Base-by-base conservation (phyloP, 1,140 invertebrate species). In the Sycophila sp. region DNA sequence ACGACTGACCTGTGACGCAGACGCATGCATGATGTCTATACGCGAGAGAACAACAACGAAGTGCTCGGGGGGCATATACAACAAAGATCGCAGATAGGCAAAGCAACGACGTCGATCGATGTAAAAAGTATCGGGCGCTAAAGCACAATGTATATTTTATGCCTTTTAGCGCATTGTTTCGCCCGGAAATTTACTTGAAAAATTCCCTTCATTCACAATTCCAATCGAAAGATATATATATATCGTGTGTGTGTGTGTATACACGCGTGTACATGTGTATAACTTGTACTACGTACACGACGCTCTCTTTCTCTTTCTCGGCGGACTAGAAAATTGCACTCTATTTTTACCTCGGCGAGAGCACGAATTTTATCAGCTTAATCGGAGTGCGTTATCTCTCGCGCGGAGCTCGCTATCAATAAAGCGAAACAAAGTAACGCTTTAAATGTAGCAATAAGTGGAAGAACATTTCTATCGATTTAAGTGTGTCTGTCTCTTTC, bases 391-490 rank as follows among this genome's bases (percentile, higher is more conserved):
- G n/a, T n/a, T n/a, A n/a, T n/a, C n/a, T n/a, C n/a, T n/a, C n/a
- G n/a, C n/a, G n/a, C n/a, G n/a, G n/a, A n/a, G n/a, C 17, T 19
- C 30, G 34, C 53, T 15, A 51, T 64, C 38, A 45, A 38, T 17
- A 0, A 2, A 53, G 26, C 49, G 13, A 11, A 24, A 26, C 17
- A 47, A 19, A 17, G 22, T 19, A n/a, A n/a, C n/a, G n/a, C n/a
- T n/a, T n/a, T 11, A 45, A 10, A 58, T 42, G 4, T 11, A 58
- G 42, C 40, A 59, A 68, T 68, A 68, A 59, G 59, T 28, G 65
- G 30, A 66, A 63, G 49, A 63, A 56, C 68, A 69, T 69, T 69
- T 36, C 59, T 63, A 69, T 69, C 49, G 68, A 69, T 69, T 59
- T 63, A 69, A 45, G 58, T 34, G 17, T 62, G 47, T 62, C 67